A percentile compares a stretch with the other conserved stretches of the same genome.
Conservation (phyloP, 2,888 invertebrate species). For the Andrena bicolor region DNA sequence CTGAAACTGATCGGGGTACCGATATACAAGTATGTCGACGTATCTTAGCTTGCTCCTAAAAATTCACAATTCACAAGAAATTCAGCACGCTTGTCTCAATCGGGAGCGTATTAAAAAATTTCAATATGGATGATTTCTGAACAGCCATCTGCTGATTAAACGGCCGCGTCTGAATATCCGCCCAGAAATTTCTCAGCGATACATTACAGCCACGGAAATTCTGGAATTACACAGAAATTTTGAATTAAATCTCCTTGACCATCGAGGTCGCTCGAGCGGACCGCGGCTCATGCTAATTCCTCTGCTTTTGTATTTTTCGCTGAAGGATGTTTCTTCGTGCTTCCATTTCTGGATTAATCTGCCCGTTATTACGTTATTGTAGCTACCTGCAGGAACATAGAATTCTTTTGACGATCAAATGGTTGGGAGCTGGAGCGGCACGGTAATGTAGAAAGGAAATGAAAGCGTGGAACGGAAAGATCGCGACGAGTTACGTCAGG, state of each 20-base stretch:
- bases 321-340: slow-evolving; percentile 12
- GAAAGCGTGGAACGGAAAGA: not conserved
- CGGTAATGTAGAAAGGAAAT: not conserved
- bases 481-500: slow-evolving; percentile 5
- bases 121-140: not conserved
- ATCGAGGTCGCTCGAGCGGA: slow-evolving; percentile 36
- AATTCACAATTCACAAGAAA: no score
- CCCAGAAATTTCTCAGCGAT: slow-evolving; percentile 55
- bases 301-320: slow-evolving; percentile 31
- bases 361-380: slow-evolving; percentile 10
- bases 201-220: slow-evolving; percentile 75
- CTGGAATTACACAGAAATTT: slow-evolving; percentile 65
- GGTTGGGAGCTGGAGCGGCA: no score
- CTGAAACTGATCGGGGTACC: slow-evolving; percentile 70
- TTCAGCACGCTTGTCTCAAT: not conserved
- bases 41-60: no score
- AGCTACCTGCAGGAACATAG: not conserved
- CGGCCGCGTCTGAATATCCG: not conserved
- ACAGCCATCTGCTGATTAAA: not conserved
- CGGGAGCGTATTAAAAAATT: not conserved
- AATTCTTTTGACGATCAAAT: not conserved
- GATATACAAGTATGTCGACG: not conserved
- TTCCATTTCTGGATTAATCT: slow-evolving; percentile 11
- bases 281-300: slow-evolving; percentile 29
- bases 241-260: slow-evolving; percentile 67